phyloP scores from a whole-genome alignment of 2,113 vertebrate genomes.

The Apodemus sylvaticus region DNA sequence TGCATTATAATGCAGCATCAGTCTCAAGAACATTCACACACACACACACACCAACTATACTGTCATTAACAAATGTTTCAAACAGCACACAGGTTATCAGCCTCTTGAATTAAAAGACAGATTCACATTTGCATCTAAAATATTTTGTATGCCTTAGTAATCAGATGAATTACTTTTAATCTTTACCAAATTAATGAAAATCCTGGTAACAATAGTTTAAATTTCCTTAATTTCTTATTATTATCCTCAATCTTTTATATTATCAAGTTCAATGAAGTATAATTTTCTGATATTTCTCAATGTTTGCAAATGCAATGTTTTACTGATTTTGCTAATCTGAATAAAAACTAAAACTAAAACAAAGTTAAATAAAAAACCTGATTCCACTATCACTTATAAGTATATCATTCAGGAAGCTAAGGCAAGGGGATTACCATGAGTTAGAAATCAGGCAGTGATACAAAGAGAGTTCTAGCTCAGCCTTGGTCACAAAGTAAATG shows the following conservation, averaged over 20 bases:
- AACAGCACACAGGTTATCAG: neutral
- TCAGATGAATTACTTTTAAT: neutral
- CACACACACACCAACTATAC: neutral
- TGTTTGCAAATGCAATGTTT: neutral
- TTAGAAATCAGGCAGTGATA: neutral
- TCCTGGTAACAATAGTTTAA: neutral
- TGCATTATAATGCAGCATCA: neutral
- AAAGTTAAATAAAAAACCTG: neutral
- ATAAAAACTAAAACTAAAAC: neutral
- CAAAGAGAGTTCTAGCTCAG: neutral
- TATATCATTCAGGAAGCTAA: neutral
- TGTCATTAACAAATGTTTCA: neutral
- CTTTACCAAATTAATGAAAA: neutral
- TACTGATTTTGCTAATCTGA: neutral
- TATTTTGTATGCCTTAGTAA: neutral
- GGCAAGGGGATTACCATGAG: neutral
- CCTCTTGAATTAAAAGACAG: neutral
- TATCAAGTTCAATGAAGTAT: neutral
- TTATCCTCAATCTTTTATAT: neutral
- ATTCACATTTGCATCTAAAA: neutral
- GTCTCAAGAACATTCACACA: neutral
- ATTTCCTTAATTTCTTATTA: neutral
- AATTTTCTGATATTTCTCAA: neutral
- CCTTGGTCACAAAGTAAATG: neutral
- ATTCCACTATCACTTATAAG: no score